phyloP scores from a whole-genome alignment of 2,888 invertebrate genomes.

The Seira musarum region DNA sequence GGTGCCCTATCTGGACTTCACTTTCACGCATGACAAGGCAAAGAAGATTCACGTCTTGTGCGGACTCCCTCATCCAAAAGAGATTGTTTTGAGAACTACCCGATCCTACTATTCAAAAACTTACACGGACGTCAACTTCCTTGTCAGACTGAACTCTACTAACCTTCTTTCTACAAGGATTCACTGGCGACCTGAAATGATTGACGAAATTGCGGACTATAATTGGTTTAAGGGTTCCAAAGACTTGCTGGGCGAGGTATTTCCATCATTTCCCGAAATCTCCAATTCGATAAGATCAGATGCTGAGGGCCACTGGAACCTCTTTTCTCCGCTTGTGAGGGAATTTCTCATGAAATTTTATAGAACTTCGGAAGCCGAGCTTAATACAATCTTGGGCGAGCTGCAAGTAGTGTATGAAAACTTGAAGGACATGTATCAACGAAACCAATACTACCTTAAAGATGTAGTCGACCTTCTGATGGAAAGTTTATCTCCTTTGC shows the following conservation, averaged over 20 bases:
- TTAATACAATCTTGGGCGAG: conserved; percentile 62
- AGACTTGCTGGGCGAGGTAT: conserved; percentile 4
- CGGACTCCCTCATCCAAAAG: conserved; percentile 70
- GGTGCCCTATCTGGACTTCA: conserved; percentile 61
- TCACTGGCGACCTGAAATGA: conserved; percentile 70
- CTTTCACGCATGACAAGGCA: conserved; percentile 46
- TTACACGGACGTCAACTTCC: conserved; percentile 68
- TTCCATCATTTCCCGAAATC: conserved; percentile 31
- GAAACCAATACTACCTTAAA: conserved; percentile 70
- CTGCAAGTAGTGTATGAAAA: conserved; percentile 54
- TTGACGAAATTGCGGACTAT: conserved; percentile 58
- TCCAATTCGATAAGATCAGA: conserved; percentile 50
- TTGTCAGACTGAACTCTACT: conserved; percentile 70
- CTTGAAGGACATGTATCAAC: conserved; percentile 65
- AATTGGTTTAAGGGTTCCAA: conserved; percentile 40
- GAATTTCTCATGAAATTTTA: conserved; percentile 14
- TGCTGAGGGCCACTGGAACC: conserved; percentile 55
- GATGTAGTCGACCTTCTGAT: conserved; percentile 59
- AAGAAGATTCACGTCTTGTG: conserved; percentile 63
- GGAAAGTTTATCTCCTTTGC: conserved; percentile 28
- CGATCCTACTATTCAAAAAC: conserved; percentile 69
- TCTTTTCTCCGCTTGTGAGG: conserved; percentile 44
- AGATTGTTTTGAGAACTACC: conserved; percentile 68
- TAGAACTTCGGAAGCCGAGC: conserved; percentile 34
- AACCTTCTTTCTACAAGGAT: conserved; percentile 70